Evolutionary conservation across 2,797 vertebrate species (phyloP), one percentile per base, ranked within the genome.

Genomic region (Sitta carolinensis): DNA sequence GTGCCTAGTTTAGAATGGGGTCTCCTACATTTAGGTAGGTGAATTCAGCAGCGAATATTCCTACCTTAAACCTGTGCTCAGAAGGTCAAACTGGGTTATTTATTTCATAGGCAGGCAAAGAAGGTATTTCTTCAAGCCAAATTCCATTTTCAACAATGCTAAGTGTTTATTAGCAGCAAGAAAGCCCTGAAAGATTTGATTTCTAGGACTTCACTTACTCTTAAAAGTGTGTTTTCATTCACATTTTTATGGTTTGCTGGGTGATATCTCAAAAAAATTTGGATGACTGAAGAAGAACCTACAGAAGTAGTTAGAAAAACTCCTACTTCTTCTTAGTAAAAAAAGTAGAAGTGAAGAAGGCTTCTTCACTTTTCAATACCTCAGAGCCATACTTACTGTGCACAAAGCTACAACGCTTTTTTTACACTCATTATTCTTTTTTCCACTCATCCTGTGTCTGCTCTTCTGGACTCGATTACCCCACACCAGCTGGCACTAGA

Each of bases 401-500:
- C 15, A n/a, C 73, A 47, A 87, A n/a, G 7, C 16, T 45, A 9
- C 20, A 11, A 29, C 22, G 11, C 7, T 90, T 90, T 84, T 26
- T 78, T 34, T 25, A 32, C 43, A 25, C 16, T 84, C 4, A 3
- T 72, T 73, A 27, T 73, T 87, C 22, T 26, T 59, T 89, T 81
- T 55, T 5, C 16, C 32, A 38, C 22, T 6, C 48, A 27, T 30
- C 8, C 10, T 34, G 4, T 45, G 29, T 86, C 70, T 73, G 4
- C 86, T 82, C 66, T 63, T 26, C 54, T 75, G 43, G 29, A 12
- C 7, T 63, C 13, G 76, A 1, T n/a, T 79, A 14, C 20, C 40
- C 26, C 43, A 34, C 38, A 59, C 8, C 21, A 40, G 2, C 0
- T 75, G 43, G 5, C 43, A 34, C 23, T 63, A 6, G 3, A 27